These are phyloP conservation scores for Hoplias malabaricus DNA, from an alignment of 2,113 vertebrate genomes.

Conservation along the genomic window DNA sequence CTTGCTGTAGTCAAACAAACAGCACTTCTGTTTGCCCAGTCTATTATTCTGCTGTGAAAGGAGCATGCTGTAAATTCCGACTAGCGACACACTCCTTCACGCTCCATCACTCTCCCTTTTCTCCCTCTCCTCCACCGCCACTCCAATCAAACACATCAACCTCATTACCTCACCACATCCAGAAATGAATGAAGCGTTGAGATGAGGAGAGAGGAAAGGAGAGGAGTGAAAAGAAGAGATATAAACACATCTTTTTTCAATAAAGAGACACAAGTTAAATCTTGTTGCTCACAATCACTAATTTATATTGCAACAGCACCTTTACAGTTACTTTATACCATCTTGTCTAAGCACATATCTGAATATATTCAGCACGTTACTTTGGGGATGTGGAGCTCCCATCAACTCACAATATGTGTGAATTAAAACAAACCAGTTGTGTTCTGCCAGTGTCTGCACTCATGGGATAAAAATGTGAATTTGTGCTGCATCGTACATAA, in stretches of 20 bases:
- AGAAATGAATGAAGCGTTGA: conserved; percentile 27
- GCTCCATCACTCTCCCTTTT: conserved; percentile 32
- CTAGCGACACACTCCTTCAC: conserved; percentile 46
- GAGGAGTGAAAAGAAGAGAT: background rate
- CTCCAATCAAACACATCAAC: conserved; percentile 49
- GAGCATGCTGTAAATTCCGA: conserved; percentile 41
- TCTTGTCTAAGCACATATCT: no score
- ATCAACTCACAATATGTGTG: no score
- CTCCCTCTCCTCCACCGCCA: conserved; percentile 20
- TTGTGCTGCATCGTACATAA: no score
- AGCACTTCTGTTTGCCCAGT: conserved; percentile 2
- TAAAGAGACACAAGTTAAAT: background rate
- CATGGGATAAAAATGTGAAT: no score
- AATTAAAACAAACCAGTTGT: no score
- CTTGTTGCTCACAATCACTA: background rate
- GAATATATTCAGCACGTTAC: no score
- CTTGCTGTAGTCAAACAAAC: conserved; percentile 37
- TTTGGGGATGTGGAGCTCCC: no score
- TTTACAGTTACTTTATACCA: no score
- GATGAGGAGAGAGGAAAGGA: conserved; percentile 4
- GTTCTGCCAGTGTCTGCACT: no score
- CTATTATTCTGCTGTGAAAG: conserved; percentile 46
- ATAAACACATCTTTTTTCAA: background rate
- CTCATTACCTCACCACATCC: conserved; percentile 36
- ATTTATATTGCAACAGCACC: background rate